These are phyloP conservation scores for Drosophila neocordata DNA, from an alignment of 1,140 invertebrate species.

Conservation along the genomic window DNA sequence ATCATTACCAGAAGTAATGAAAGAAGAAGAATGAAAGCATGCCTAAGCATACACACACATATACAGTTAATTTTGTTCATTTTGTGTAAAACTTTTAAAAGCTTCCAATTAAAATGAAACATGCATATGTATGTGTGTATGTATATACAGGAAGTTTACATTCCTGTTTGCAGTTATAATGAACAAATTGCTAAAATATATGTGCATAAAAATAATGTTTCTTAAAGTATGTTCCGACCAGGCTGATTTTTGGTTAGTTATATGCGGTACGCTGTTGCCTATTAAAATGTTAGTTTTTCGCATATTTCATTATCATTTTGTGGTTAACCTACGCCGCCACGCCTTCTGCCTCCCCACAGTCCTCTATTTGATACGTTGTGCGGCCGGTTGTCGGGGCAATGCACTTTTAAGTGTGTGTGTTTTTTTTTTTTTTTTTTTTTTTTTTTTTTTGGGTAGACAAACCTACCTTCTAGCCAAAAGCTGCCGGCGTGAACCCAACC, in stretches of 20 bases:
- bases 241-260: background rate
- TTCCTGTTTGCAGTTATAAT: no score
- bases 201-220: no score
- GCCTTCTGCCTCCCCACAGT: background rate
- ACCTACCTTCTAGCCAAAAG: no score
- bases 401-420: conserved; percentile 65
- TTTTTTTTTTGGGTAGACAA: background rate
- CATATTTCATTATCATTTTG: conserved; percentile 42
- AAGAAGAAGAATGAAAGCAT: no score
- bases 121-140: no score
- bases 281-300: conserved; percentile 43
- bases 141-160: no score
- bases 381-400: conserved; percentile 51
- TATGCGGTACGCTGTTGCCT: conserved; percentile 33
- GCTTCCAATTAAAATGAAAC: no score
- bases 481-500: conserved; percentile 16
- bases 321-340: conserved; percentile 7
- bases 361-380: conserved; percentile 29
- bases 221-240: no score
- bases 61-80: no score
- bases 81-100: no score
- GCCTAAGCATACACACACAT: no score
- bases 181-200: no score
- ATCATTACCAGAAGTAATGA: conserved; percentile 3
- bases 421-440: conserved; percentile 23